Percentiles rank a stretch among this genome's conserved stretches.
Conservation (phyloP, 2,797 vertebrate species). For the Spondyliosoma cantharus region DNA sequence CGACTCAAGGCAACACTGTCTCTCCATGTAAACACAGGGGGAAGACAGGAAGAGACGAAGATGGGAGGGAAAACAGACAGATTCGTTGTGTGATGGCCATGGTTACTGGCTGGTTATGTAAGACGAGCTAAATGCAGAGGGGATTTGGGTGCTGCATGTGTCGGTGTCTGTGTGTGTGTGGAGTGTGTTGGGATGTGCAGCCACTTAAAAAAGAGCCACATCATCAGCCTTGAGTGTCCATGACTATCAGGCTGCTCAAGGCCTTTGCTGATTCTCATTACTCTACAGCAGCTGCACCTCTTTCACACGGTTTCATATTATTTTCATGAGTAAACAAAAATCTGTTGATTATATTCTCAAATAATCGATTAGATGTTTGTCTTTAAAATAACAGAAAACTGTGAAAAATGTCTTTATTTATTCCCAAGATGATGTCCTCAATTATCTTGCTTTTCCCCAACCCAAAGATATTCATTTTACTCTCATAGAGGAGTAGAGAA, state of each 20-base stretch:
- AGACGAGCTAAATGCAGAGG: conserved; percentile 64
- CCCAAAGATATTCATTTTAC: no score
- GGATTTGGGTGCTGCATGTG: conserved; percentile 28
- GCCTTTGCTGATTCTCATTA: conserved; percentile 10
- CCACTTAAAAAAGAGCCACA: background rate
- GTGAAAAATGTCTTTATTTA: no score
- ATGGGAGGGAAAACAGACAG: conserved; percentile 39
- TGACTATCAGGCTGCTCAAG: conserved; percentile 20
- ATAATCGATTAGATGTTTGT: no score
- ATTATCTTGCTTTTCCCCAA: no score
- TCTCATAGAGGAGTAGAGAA: no score
- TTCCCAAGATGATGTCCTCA: no score
- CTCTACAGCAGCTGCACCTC: background rate
- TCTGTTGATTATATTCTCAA: no score
- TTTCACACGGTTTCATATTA: background rate
- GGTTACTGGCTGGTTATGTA: conserved; percentile 74
- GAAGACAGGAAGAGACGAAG: conserved; percentile 21
- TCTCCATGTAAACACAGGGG: conserved; percentile 71
- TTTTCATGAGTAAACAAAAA: background rate
- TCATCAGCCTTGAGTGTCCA: conserved; percentile 28
- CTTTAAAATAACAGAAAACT: no score
- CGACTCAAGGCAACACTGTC: conserved; percentile 65
- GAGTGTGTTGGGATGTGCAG: conserved; percentile 8
- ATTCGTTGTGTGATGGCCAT: conserved; percentile 49
- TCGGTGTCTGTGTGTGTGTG: background rate